phyloP scores from a whole-genome alignment of 2,888 invertebrate species.

The Tenthredo amoena region DNA sequence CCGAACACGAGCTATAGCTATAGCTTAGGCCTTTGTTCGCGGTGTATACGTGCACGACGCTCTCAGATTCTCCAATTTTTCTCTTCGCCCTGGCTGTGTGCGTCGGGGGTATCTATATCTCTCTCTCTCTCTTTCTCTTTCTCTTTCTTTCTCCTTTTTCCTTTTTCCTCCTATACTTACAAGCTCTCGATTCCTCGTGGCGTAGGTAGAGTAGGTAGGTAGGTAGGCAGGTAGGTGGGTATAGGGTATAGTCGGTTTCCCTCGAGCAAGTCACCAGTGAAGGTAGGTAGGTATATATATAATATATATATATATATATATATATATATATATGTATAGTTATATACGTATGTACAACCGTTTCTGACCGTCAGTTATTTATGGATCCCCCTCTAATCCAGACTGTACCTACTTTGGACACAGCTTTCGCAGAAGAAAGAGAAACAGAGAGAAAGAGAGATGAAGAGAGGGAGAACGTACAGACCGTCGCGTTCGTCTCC shows the following conservation, averaged over 20 bases:
- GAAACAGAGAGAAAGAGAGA: not conserved
- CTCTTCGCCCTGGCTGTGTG: not conserved
- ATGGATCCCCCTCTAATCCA: conserved; percentile 38
- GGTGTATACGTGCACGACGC: conserved; percentile 8
- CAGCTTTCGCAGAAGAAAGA: conserved; percentile 45
- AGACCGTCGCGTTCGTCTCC: not conserved
- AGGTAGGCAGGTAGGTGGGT: conserved; percentile 7
- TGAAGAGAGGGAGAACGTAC: not conserved
- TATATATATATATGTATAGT: not conserved
- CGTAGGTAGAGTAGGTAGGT: not conserved
- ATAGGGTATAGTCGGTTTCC: not conserved
- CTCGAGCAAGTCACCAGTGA: conserved; percentile 17
- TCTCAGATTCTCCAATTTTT: conserved; percentile 37
- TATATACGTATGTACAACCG: not conserved
- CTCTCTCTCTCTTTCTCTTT: conserved; percentile 52
- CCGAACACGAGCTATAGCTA: conserved; percentile 19
- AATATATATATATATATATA: not conserved
- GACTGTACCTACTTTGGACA: conserved; percentile 48
- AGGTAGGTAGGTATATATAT: not conserved
- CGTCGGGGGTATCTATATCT: conserved; percentile 31
- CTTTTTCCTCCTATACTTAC: conserved; percentile 52
- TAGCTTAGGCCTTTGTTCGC: conserved; percentile 25
- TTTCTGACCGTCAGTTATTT: conserved; percentile 49
- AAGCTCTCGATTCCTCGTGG: conserved; percentile 28
- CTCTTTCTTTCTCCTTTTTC: conserved; percentile 32